These are phyloP conservation scores for Euura lappo DNA, from an alignment of 1,140 invertebrate species.

Conservation along the genomic window DNA sequence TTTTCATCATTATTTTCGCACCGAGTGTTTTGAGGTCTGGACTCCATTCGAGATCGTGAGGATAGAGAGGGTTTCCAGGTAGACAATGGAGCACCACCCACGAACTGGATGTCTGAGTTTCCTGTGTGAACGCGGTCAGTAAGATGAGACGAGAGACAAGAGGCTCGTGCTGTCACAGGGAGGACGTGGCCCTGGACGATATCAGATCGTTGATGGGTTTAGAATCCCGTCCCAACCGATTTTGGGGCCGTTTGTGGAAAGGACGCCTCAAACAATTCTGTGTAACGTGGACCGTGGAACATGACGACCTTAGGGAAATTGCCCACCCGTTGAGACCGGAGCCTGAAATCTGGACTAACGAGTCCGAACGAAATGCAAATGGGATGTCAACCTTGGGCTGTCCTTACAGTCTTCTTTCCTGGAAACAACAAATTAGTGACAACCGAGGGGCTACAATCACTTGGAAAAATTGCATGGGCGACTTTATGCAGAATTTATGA, in stretches of 20 bases:
- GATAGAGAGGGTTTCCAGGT: too few species aligned
- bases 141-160: constrained; percentile 14
- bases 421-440: too few species aligned
- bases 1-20: too few species aligned
- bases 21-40: too few species aligned
- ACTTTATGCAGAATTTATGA: too few species aligned
- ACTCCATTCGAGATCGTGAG: too few species aligned
- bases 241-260: not conserved
- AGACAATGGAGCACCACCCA: not conserved
- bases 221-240: not conserved
- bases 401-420: too few species aligned
- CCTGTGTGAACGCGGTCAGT: constrained; percentile 6
- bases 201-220: not conserved
- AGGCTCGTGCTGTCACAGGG: not conserved
- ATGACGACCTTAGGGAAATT: constrained; percentile 11
- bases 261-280: not conserved
- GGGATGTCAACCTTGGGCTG: too few species aligned
- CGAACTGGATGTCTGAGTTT: constrained; percentile 3
- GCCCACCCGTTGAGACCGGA: constrained; percentile 10
- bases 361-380: not conserved
- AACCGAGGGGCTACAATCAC: too few species aligned
- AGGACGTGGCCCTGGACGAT: not conserved
- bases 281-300: not conserved
- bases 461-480: too few species aligned
- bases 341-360: not conserved